Base-by-base conservation (phyloP, 2,888 invertebrate species). In the Acrocyrtus sp. region DNA sequence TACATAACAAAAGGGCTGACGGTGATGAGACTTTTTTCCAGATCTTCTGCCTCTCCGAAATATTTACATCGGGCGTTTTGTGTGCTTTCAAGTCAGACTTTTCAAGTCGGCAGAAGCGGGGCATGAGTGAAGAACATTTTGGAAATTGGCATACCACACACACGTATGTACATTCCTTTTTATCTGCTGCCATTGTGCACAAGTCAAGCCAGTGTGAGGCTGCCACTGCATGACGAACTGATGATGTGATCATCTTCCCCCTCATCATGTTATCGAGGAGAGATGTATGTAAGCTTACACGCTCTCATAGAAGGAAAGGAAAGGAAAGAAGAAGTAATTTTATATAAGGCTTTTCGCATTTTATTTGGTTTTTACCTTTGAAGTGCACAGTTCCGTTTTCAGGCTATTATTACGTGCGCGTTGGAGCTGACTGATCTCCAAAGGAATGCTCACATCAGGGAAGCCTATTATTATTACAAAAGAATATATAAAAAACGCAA, bases 371-470 rank as follows among this genome's bases (percentile, higher is more conserved):
- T 58, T 76, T 76, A 80, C 80, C 80, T 79, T 79, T 70, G 80
- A 79, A 63, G 79, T 77, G 50, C 80, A 80, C 39, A 80, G 58
- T 53, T 78, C 76, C 56, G 65, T 77, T 79, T 70, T 75, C 43
- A 61, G 50, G 27, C 51, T 45, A 39, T 63, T 72, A 48, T 68
- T 53, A 17, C 29, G 48, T 19, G 50, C 63, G 39, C 50, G 57
- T 62, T 74, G 69, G 43, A 75, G 60, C 65, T 76, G 75, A 68
- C 67, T 69, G 60, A 77, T 70, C 61, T 79, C 80, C 51, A 79
- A 54, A 41, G 78, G 77, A 48, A 78, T 69, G 50, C 66, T 72
- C 41, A 75, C 61, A 63, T 74, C 72, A 17, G 73, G 65, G 47
- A 72, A 78, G 47, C 78, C 80, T 80, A 50, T 43, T 50, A 67